These are phyloP conservation scores for Vollenhovia emeryi DNA, from an alignment of 1,140 invertebrate species.

Conservation along the genomic window DNA sequence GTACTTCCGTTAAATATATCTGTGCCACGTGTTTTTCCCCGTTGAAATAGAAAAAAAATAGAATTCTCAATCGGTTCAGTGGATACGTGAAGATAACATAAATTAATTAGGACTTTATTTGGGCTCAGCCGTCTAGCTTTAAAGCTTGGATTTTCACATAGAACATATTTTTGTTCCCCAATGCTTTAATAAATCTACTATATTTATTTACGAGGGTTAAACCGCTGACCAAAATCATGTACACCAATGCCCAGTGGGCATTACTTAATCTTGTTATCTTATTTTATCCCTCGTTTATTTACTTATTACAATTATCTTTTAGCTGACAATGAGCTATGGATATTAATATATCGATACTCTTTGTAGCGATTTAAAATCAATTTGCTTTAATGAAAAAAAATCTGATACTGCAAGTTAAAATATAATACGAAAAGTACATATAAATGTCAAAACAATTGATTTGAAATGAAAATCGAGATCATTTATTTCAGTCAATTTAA, in stretches of 20 bases:
- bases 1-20: slow-evolving; percentile 19
- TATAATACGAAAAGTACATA: background rate
- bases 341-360: no score
- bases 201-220: no score
- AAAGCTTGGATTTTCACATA: background rate
- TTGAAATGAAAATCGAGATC: background rate
- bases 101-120: background rate
- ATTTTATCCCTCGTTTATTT: no score
- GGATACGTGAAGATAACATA: background rate
- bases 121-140: background rate
- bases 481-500: background rate
- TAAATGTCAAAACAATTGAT: background rate
- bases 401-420: background rate
- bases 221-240: no score
- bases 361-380: background rate
- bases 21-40: background rate
- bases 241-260: no score
- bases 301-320: no score
- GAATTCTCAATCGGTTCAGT: background rate
- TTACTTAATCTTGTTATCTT: no score
- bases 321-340: background rate
- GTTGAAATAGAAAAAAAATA: background rate
- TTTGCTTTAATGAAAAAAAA: background rate
- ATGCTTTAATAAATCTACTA: background rate
- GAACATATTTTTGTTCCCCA: background rate